Conservation (phyloP, 2,113 vertebrate species). For the Macquaria australasica region DNA sequence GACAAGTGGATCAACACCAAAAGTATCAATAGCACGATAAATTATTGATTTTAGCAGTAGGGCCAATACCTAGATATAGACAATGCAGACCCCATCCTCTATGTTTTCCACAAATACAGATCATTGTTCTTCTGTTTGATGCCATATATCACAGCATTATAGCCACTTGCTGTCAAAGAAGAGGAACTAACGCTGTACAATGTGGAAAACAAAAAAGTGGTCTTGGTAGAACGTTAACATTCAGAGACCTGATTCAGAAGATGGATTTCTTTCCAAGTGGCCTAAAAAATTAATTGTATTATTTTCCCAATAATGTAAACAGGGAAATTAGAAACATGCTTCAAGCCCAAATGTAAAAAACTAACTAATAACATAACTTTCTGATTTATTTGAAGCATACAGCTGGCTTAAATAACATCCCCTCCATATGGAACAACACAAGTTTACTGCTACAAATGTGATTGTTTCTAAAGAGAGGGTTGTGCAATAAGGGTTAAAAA, state of each 20-base stretch:
- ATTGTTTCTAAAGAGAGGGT: not conserved
- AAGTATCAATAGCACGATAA: not conserved
- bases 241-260: not conserved
- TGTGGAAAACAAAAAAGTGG: not conserved
- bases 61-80: not conserved
- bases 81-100: not conserved
- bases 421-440: not conserved
- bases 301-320: not conserved
- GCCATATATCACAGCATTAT: not conserved
- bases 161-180: not conserved
- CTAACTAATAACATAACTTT: not conserved
- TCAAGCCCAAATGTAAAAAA: not conserved
- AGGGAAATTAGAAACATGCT: not conserved
- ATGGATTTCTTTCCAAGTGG: not conserved
- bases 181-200: not conserved
- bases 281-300: not conserved
- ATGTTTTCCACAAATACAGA: not conserved
- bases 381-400: no score
- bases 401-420: not conserved
- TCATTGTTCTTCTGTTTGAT: not conserved
- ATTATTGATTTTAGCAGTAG: not conserved
- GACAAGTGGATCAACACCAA: not conserved
- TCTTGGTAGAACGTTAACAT: not conserved
- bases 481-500: slow-evolving; percentile 17
- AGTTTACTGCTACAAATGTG: no score